phyloP scores from a whole-genome alignment of 2,797 vertebrate genomes.

The Acridotheres tristis region DNA sequence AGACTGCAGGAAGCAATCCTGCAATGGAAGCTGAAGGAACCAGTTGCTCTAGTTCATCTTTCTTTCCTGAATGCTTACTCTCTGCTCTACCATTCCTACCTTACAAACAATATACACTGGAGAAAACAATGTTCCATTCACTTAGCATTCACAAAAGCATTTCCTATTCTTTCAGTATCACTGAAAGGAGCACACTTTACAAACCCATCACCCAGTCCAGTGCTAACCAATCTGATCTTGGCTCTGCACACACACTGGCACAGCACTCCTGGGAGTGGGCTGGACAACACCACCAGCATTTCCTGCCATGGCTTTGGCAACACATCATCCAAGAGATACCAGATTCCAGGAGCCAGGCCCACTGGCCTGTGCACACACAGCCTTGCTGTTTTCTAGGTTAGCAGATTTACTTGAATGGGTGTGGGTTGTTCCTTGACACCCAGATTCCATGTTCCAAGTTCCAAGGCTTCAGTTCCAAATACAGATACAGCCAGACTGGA shows the following conservation, averaged over 20 bases:
- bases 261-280: accelerated
- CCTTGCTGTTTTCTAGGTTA: not conserved
- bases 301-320: not conserved
- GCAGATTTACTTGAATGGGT: not conserved
- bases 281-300: not conserved
- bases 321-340: not conserved
- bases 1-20: not conserved
- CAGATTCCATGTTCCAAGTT: not conserved
- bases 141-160: not conserved
- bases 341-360: not conserved
- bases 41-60: not conserved
- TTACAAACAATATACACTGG: not conserved
- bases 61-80: not conserved
- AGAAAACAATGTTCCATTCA: not conserved
- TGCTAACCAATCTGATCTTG: not conserved
- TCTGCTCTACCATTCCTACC: not conserved
- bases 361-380: not conserved
- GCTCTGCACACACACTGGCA: not conserved
- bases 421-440: not conserved
- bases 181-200: not conserved
- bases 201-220: not conserved
- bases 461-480: not conserved
- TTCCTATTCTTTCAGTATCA: not conserved
- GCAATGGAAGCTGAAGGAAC: not conserved
- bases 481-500: not conserved